Evolutionary conservation across 2,888 invertebrate genomes (phyloP).

Genomic region (Dione vanillae): DNA sequence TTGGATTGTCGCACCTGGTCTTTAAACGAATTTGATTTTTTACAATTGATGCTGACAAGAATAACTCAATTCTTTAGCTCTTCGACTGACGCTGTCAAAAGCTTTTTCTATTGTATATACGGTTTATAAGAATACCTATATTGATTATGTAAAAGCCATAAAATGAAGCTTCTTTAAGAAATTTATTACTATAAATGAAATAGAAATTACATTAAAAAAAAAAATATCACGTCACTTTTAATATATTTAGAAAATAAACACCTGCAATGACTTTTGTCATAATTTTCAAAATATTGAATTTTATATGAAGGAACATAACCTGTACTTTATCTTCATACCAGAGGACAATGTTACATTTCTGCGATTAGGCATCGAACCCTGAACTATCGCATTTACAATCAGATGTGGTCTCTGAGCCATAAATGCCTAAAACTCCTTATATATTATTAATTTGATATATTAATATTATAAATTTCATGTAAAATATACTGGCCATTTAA

Average conservation of each 20-base stretch:
- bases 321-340: no score
- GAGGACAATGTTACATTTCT: no score
- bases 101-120: background rate
- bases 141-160: background rate
- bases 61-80: conserved; percentile 2
- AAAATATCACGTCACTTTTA: no score
- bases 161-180: background rate
- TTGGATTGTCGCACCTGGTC: conserved; percentile 14
- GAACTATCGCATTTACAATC: background rate
- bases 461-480: background rate
- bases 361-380: background rate
- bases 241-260: background rate
- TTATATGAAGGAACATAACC: no score
- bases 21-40: conserved; percentile 13
- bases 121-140: background rate
- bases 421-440: background rate
- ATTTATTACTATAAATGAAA: background rate
- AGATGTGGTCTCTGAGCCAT: no score
- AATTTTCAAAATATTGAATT: no score
- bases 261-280: no score
- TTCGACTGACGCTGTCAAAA: conserved; percentile 2
- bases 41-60: conserved; percentile 8
- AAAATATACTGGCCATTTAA: background rate
- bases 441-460: background rate
- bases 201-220: no score